Conservation (phyloP, 2,113 vertebrate genomes). For the Poeciliopsis turrubarensis region DNA sequence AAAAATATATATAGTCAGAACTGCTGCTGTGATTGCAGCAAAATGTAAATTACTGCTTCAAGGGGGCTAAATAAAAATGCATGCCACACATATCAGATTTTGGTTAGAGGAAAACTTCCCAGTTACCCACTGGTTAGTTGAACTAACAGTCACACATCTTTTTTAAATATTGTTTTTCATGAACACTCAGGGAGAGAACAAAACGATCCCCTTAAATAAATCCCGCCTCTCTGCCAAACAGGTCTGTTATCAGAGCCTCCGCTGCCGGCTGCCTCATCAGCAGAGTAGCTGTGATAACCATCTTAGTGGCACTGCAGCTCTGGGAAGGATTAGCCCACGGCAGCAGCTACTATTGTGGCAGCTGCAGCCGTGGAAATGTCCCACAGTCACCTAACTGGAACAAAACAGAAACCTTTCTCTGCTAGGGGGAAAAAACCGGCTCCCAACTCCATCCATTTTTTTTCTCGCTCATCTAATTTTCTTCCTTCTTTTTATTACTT, state of each 20-base stretch:
- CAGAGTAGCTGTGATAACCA: conserved; percentile 48
- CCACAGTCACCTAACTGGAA: conserved; percentile 35
- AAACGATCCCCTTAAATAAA: conserved; percentile 15
- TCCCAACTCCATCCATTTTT: background rate
- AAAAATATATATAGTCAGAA: too few relatives aligned
- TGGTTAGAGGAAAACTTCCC: background rate
- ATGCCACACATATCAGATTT: background rate
- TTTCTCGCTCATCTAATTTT: conserved; percentile 36
- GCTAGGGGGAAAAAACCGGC: background rate
- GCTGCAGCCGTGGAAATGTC: conserved; percentile 41
- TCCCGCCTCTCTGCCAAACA: conserved; percentile 22
- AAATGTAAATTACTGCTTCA: background rate
- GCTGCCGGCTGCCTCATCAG: conserved; percentile 43
- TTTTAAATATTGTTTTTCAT: background rate
- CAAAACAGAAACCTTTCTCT: conserved; percentile 43
- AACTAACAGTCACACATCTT: background rate
- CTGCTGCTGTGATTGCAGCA: too few relatives aligned
- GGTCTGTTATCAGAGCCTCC: conserved; percentile 31
- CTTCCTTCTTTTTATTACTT: conserved; percentile 49
- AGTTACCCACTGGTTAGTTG: background rate
- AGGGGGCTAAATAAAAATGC: background rate
- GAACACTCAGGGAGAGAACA: background rate
- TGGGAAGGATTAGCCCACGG: conserved; percentile 59
- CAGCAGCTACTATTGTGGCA: conserved; percentile 44
- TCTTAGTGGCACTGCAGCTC: conserved; percentile 46